Conservation (phyloP, 2,113 vertebrate species). For the Tragelaphus strepsiceros region DNA sequence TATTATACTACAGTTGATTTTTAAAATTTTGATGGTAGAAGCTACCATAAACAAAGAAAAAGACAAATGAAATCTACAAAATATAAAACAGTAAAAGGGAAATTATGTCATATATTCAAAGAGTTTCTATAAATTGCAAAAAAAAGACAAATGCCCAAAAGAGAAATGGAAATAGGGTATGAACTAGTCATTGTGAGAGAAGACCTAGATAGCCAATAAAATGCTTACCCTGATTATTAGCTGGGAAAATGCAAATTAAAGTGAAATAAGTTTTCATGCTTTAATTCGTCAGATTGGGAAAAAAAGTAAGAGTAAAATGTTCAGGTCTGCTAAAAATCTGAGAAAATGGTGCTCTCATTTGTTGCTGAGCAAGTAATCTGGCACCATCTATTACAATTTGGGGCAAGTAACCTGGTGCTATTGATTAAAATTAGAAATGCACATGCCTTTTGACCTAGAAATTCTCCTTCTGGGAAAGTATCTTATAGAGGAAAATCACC, state of each 20-base stretch:
- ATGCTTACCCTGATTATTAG: neutral
- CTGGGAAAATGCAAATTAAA: slow-evolving; percentile 46
- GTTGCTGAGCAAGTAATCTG: slow-evolving; percentile 14
- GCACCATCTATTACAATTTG: neutral
- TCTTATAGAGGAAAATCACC: neutral
- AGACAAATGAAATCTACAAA: neutral
- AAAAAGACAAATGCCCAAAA: neutral
- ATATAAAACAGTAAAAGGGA: neutral
- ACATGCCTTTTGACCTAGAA: neutral
- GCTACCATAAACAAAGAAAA: neutral
- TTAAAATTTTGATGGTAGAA: neutral
- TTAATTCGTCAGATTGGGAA: neutral
- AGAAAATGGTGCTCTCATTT: neutral
- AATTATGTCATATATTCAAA: neutral
- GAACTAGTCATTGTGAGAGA: neutral
- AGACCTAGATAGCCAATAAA: neutral
- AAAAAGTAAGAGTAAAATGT: neutral
- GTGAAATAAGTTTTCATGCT: slow-evolving; percentile 34
- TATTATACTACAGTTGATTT: neutral
- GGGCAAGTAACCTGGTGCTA: neutral
- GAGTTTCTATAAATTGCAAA: slow-evolving; percentile 6
- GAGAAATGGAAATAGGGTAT: neutral
- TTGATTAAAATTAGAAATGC: neutral
- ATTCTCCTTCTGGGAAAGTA: neutral
- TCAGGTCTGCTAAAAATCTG: neutral